Evolutionary conservation across 2,888 invertebrate species (phyloP).

Genomic region (Epinotia bilunana): DNA sequence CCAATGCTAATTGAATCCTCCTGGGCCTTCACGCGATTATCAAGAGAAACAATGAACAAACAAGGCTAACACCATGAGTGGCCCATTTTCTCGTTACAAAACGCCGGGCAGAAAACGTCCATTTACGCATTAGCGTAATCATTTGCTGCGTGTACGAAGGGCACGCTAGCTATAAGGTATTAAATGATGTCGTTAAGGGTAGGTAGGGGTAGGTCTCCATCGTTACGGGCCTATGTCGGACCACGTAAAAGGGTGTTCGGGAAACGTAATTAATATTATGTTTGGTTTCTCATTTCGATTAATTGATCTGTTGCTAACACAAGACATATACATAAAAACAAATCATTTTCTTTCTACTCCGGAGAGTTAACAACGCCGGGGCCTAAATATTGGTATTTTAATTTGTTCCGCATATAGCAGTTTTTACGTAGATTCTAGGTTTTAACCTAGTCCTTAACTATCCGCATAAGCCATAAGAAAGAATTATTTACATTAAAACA

Average conservation of each 20-base stretch:
- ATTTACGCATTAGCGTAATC: conserved; percentile 41
- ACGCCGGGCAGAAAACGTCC: conserved; percentile 19
- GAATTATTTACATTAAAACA: neutral
- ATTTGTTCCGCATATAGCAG: no score
- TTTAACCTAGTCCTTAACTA: no score
- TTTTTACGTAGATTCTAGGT: no score
- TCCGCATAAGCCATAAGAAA: no score
- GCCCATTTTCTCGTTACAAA: conserved; percentile 38
- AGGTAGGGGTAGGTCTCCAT: neutral
- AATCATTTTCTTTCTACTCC: no score
- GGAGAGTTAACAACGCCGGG: no score
- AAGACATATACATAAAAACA: no score
- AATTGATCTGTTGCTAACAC: neutral
- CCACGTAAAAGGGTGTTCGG: neutral
- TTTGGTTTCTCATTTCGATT: neutral
- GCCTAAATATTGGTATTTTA: no score
- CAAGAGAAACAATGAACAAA: conserved; percentile 38
- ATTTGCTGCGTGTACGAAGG: conserved; percentile 10
- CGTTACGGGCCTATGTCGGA: neutral
- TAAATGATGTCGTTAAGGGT: conserved; percentile 3
- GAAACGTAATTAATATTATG: neutral
- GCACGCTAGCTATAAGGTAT: neutral
- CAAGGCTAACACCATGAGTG: conserved; percentile 39
- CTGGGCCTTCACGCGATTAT: conserved; percentile 15
- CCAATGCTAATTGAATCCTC: conserved; percentile 15